Evolutionary conservation across 1,140 invertebrate genomes (phyloP), one percentile per base, ranked within the genome.

Genomic region (Drosophila carrolli): DNA sequence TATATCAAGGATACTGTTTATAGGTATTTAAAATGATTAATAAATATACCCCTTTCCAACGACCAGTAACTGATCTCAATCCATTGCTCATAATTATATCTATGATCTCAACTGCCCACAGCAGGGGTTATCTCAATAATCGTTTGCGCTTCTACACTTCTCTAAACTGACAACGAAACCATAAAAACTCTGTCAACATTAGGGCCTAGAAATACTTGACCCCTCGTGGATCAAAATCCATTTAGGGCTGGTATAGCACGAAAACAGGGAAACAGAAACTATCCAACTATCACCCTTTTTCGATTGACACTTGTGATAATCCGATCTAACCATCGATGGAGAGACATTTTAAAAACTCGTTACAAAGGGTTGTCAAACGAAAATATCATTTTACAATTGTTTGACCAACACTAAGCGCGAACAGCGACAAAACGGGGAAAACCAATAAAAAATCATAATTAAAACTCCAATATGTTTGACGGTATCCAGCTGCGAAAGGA

Each of bases 361-460:
- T 80, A 74, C 72, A 80, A 79, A 71, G 66, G 83, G 84, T 74
- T 65, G 75, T 62, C 60, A 72, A 57, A 48, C 63, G 29, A 60
- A 81, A 78, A 71, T 81, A 80, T 74, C 80, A 70, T 89, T 84
- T 88, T 81, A 84, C 84, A 88, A 88, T 84, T 89, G 72, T 84
- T 81, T 88, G 84, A 81, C 84, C 84, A 84, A 57, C 55, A 71
- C 76, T 85, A 78, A 88, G 75, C 75, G 68, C 81, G 48, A 77
- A 75, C 72, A 70, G 62, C 65, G 59, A 78, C 80, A 65, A 82
- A 81, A 82, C 68, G 75, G 65, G 62, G 55, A 73, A 82, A 83
- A 80, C 61, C 84, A 84, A 89, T 78, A 89, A 88, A 88, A 88
- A 88, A 80, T 74, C 84, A 89, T 88, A 88, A 88, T 88, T 89